Evolutionary conservation across 2,888 invertebrate genomes (phyloP).

Genomic region (Micropterix aruncella): DNA sequence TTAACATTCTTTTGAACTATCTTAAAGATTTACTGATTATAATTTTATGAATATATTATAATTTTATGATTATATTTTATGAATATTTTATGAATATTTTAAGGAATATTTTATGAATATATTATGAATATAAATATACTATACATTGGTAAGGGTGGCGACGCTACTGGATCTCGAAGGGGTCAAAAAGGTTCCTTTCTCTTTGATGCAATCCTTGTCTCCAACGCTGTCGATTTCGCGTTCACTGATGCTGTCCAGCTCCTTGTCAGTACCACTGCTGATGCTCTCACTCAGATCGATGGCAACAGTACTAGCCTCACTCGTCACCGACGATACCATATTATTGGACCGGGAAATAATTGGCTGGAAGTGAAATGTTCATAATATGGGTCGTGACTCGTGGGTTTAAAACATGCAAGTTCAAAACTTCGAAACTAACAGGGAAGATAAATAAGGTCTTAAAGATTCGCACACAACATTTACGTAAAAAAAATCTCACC

Average conservation of each 20-base stretch:
- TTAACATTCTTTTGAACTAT: no score
- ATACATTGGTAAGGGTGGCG: conserved; percentile 48
- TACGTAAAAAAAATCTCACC: conserved; percentile 12
- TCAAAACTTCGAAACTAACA: no score
- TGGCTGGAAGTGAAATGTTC: background rate
- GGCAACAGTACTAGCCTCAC: conserved; percentile 17
- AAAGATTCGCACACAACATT: conserved; percentile 1
- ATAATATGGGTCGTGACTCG: background rate
- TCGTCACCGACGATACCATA: background rate
- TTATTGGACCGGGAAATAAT: conserved; percentile 1
- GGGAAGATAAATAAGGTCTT: no score
- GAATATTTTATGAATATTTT: no score
- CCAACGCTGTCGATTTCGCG: conserved; percentile 32
- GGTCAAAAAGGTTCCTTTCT: conserved; percentile 20
- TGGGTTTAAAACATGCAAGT: no score
- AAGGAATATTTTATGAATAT: no score
- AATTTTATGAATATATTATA: no score
- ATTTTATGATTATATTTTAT: no score
- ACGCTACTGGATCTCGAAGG: conserved; percentile 39
- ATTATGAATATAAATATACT: no score
- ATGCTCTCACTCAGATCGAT: conserved; percentile 28
- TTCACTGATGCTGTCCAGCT: conserved; percentile 24
- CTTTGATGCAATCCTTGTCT: conserved; percentile 26
- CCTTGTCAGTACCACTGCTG: conserved; percentile 28
- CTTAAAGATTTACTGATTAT: no score